Conservation (phyloP, 2,113 vertebrate genomes). For the Spheniscus mendiculus region DNA sequence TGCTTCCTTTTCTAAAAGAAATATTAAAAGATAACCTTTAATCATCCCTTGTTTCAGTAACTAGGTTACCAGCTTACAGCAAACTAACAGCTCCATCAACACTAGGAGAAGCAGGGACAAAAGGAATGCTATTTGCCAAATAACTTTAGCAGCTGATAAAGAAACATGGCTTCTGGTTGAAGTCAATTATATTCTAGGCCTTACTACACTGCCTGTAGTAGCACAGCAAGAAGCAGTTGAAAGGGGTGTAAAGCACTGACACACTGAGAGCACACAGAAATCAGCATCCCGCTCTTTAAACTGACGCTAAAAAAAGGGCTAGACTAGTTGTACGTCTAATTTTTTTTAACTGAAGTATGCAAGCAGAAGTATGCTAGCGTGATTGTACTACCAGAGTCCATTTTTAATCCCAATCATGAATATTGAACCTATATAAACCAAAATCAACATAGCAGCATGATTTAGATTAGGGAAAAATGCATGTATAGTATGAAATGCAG, state of each 20-base stretch:
- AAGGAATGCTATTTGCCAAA: not conserved
- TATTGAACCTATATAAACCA: not conserved
- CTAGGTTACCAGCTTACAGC: not conserved
- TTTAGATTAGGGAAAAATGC: not conserved
- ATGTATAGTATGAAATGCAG: not conserved
- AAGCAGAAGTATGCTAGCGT: not conserved
- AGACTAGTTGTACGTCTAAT: not conserved
- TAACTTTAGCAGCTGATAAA: not conserved
- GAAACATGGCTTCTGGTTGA: not conserved
- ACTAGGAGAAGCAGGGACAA: not conserved
- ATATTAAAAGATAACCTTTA: not conserved
- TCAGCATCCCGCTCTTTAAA: not conserved
- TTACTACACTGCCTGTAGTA: not conserved
- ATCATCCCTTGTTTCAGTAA: not conserved
- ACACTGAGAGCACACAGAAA: not conserved
- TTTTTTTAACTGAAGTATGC: not conserved
- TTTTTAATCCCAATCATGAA: not conserved
- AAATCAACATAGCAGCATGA: not conserved
- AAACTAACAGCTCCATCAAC: not conserved
- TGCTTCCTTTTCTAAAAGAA: not conserved
- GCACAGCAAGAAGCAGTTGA: not conserved
- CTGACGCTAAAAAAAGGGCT: not conserved
- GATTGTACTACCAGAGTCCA: not conserved
- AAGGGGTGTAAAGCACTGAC: not conserved
- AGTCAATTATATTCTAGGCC: not conserved